Evolutionary conservation across 2,797 vertebrate genomes (phyloP), one percentile per base, ranked within the genome.

Genomic region (Chelmon rostratus): DNA sequence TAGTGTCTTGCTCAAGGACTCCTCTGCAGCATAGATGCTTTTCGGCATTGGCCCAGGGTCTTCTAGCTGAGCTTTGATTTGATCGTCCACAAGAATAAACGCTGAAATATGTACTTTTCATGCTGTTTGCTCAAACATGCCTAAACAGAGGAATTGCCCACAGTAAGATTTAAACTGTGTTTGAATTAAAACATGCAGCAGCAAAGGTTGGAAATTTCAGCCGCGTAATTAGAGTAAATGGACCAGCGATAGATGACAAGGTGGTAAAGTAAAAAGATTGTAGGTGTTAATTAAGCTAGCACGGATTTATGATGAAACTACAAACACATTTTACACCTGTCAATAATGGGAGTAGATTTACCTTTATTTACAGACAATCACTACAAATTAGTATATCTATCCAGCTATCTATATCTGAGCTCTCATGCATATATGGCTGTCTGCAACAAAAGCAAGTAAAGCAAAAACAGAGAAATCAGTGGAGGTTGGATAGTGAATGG

Each of bases 1-100:
- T 50, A 65, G 18, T 63, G 46, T 74, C 54, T 78, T 69, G n/a
- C 42, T 64, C 54, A 65, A 73, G 54, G 65, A 70, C 40, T 64
- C 56, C 57, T 57, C 49, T 31, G 47, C 11, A 52, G 44, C 8
- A 42, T 18, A 28, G n/a, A 35, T 63, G 53, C 13, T 44, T 69
- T 72, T 57, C 7, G 40, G 64, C 46, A 56, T 3, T 44, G 53
- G 42, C 16, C 31, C 0, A 8, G 18, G n/a, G 21, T 47, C 53
- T 21, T 62, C 38, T 8, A 7, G 19, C 38, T 46, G 10, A 82
- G 23, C 53, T 73, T 66, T 38, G 8, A 31, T 52, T 50, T 75
- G 21, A 44, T 42, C 6, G 25, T 54, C n/a, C 15, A 4, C 21
- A 13, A 31, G 16, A 47, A 31, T 47, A 7, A 2, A 0, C 19